Base-by-base conservation (phyloP, 2,888 invertebrate genomes). In the Drosophila infuscata region DNA sequence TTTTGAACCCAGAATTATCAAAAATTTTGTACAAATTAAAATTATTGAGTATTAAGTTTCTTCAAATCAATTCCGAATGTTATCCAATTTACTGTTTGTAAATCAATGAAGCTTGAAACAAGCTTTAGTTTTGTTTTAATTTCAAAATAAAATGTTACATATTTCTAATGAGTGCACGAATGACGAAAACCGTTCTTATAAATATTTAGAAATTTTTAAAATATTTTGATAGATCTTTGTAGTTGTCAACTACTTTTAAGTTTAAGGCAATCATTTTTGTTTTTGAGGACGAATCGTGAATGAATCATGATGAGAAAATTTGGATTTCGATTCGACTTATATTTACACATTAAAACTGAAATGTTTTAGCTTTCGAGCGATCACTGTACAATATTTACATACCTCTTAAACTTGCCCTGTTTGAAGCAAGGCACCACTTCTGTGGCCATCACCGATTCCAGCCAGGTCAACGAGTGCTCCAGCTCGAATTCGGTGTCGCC, bases 371-470 rank as follows among this genome's bases (percentile, higher is more conserved):
- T 20, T 4, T 5, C 17, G 3, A 35, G 9, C 11, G 17, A 30
- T 15, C 2, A 17, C 8, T 17, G 15, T 29, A 8, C 0, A 6
- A 1, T 15, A 11, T 41, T 7, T 41, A 65, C 76, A 59, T 74
- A 93, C 93, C 91, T 88, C 76, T 93, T 93, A 64, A 95, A 94
- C 4, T 94, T 92, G 46, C 82, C 92, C 61, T 94, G 92, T 76
- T 95, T 94, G 88, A 94, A 94, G 53, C 70, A 46, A 11, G 94
- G 94, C 43, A 94, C 94, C 73, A 93, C 91, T 29, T 94, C 94
- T 7, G 94, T 94, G 17, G 94, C 94, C 79, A 96, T 92, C 88
- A 96, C 95, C 0, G 95, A 95, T 75, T 95, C 95, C 70, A 96
- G 93, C 59, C 96, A 92, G 9, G 95, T 95, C 77, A 95, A 94